These are phyloP conservation scores for Patella ulyssiponensis DNA, from an alignment of 2,888 invertebrate genomes.

Conservation along the genomic window DNA sequence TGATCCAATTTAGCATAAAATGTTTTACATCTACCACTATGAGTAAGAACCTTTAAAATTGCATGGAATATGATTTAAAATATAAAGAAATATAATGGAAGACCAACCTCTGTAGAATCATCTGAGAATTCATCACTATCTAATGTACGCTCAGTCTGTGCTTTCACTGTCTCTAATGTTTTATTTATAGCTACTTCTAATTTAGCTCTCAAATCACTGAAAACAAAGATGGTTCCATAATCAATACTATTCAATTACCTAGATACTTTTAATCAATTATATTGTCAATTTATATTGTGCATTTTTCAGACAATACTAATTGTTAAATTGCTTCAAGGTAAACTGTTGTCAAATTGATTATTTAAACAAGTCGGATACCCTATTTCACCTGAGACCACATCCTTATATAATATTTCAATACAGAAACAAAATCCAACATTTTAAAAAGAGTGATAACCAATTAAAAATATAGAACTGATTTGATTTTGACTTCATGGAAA, in stretches of 20 bases:
- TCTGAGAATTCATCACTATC: conserved; percentile 76
- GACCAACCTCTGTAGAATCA: conserved; percentile 75
- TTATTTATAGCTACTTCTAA: conserved; percentile 88
- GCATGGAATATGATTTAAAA: too few species aligned
- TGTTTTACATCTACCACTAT: too few species aligned
- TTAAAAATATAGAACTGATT: too few species aligned
- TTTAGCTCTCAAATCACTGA: conserved; percentile 89
- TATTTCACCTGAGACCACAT: too few species aligned
- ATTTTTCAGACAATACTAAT: not conserved
- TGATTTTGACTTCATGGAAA: too few species aligned
- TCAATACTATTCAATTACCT: not conserved
- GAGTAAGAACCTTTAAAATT: too few species aligned
- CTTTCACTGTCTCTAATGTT: conserved; percentile 75
- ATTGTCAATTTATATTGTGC: not conserved
- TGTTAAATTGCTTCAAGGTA: not conserved
- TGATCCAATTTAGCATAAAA: too few species aligned
- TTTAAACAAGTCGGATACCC: too few species aligned
- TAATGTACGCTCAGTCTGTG: conserved; percentile 63
- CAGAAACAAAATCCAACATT: too few species aligned
- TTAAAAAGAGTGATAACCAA: too few species aligned
- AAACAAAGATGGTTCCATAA: not conserved
- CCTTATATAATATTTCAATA: too few species aligned
- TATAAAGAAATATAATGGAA: too few species aligned
- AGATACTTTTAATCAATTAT: not conserved
- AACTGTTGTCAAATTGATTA: not conserved